Evolutionary conservation across 2,888 invertebrate genomes (phyloP).

Genomic region (Phengaris arion): DNA sequence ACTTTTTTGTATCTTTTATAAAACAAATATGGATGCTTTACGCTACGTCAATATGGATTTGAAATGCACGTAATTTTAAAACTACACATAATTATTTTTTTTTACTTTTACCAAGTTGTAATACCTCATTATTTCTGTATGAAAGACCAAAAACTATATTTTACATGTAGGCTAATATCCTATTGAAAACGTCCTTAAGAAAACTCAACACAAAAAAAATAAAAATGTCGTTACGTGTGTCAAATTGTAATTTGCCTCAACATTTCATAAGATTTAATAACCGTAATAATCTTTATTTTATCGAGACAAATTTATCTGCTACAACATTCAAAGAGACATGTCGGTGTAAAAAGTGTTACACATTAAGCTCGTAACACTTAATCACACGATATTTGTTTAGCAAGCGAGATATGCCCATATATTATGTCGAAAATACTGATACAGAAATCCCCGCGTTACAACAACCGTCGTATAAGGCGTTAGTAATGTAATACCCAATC

Average conservation of each 20-base stretch:
- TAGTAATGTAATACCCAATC: conserved; percentile 30
- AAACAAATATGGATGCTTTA: too few species aligned
- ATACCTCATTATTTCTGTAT: too few species aligned
- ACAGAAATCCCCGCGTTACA: conserved; percentile 36
- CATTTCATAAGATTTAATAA: not conserved
- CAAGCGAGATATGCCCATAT: conserved; percentile 30
- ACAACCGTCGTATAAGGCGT: conserved; percentile 36
- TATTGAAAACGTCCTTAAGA: not conserved
- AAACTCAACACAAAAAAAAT: not conserved
- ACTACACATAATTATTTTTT: too few species aligned
- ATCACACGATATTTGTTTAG: conserved; percentile 27
- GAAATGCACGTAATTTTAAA: too few species aligned
- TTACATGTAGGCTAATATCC: too few species aligned
- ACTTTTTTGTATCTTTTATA: too few species aligned
- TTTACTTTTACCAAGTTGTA: too few species aligned
- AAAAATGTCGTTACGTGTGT: not conserved
- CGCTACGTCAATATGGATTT: too few species aligned
- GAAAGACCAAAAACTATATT: too few species aligned
- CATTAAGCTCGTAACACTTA: conserved; percentile 24
- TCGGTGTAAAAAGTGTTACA: conserved; percentile 11
- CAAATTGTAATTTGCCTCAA: not conserved
- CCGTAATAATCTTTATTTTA: conserved; percentile 1
- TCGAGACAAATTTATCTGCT: not conserved
- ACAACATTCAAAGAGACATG: not conserved
- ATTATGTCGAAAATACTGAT: conserved; percentile 34